These are phyloP conservation scores for Pampusana beccarii DNA, from an alignment of 2,113 vertebrate species.

Conservation along the genomic window DNA sequence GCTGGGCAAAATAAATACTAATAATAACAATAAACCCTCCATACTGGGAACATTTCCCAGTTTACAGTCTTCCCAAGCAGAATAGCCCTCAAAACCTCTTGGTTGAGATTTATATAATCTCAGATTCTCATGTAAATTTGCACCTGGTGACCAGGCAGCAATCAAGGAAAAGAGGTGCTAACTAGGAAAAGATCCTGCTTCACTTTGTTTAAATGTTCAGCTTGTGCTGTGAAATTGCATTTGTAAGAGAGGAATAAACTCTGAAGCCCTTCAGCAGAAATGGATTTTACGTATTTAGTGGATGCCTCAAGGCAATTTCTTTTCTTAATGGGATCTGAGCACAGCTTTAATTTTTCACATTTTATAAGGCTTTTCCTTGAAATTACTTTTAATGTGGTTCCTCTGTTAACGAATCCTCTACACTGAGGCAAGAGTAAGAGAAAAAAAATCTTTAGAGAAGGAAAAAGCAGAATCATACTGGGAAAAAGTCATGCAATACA, in stretches of 20 bases:
- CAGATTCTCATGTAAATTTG: constrained; percentile 49
- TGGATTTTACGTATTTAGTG: constrained; percentile 71
- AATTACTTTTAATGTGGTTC: constrained; percentile 67
- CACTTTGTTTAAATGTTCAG: constrained; percentile 53
- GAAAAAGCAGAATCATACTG: constrained; percentile 20
- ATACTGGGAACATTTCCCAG: not conserved
- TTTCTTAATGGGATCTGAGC: constrained; percentile 63
- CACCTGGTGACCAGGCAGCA: constrained; percentile 35
- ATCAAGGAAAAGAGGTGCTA: constrained; percentile 24
- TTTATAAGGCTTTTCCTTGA: constrained; percentile 62
- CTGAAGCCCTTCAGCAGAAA: constrained; percentile 61
- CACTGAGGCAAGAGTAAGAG: not conserved
- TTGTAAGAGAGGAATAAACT: constrained; percentile 65
- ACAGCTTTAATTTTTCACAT: constrained; percentile 71
- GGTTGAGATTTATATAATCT: constrained; percentile 46
- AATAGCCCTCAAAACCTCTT: constrained; percentile 23
- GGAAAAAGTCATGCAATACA: constrained; percentile 22
- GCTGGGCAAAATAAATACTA: not conserved
- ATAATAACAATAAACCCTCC: constrained; percentile 16
- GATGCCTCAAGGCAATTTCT: constrained; percentile 68
- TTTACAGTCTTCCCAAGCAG: not conserved
- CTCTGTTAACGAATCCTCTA: constrained; percentile 58
- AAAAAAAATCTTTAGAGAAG: constrained; percentile 26
- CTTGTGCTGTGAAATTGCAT: constrained; percentile 62
- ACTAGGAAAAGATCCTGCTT: constrained; percentile 29